These are phyloP conservation scores for Polydrusus cervinus DNA, from an alignment of 2,888 invertebrate species.

Conservation along the genomic window DNA sequence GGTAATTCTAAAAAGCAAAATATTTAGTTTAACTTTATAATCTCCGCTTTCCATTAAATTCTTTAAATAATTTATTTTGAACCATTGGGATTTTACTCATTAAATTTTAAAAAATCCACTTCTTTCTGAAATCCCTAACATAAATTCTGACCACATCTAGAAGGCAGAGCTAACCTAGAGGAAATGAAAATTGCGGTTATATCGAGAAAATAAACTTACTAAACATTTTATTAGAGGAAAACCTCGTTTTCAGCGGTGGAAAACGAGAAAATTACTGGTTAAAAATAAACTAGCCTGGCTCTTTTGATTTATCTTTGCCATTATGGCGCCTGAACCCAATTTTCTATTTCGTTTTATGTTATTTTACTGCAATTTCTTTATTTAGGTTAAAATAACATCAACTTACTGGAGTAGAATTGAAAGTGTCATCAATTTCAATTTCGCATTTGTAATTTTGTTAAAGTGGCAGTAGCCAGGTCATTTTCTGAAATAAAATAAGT, in stretches of 20 bases:
- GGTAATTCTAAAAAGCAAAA: too few relatives aligned
- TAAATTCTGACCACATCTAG: not conserved
- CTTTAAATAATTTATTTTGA: not conserved
- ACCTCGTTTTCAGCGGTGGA: constrained; percentile 39
- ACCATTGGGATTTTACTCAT: too few relatives aligned
- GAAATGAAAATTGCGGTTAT: constrained; percentile 23
- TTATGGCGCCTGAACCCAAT: constrained; percentile 50
- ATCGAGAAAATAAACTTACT: constrained; percentile 39
- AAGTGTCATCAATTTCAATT: constrained; percentile 46
- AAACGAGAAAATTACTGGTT: constrained; percentile 49
- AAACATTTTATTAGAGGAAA: constrained; percentile 48
- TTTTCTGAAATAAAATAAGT: not conserved
- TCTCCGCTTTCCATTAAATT: too few relatives aligned
- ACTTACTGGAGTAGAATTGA: constrained; percentile 13
- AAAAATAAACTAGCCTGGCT: constrained; percentile 50
- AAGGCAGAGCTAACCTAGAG: not conserved
- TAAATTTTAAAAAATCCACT: not conserved
- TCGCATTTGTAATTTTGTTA: constrained; percentile 10
- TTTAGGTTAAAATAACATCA: constrained; percentile 45
- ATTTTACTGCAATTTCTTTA: constrained; percentile 48
- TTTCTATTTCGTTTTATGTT: constrained; percentile 52
- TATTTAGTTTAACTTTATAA: too few relatives aligned
- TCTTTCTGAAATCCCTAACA: not conserved
- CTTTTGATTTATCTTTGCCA: constrained; percentile 49
- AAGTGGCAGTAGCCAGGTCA: constrained; percentile 19